phyloP scores from a whole-genome alignment of 2,797 vertebrate genomes.

The Poecilia velifera region DNA sequence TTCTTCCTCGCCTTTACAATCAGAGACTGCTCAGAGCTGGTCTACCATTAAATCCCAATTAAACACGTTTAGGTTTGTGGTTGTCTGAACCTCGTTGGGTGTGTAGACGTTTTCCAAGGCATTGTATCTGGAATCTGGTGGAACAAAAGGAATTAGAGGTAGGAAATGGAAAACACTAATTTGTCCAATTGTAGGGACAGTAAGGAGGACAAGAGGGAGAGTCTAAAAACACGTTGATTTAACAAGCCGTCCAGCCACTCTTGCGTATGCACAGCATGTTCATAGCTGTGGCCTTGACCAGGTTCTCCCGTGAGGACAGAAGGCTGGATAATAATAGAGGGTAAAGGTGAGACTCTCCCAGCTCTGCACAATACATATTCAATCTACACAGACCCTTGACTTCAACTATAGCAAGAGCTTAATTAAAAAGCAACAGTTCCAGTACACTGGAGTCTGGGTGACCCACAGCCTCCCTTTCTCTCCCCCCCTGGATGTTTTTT shows the following conservation, averaged over 20 bases:
- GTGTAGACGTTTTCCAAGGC: not conserved
- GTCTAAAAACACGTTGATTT: constrained; percentile 44
- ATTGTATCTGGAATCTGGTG: not conserved
- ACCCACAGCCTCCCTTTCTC: constrained; percentile 54
- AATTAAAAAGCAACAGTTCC: constrained; percentile 74
- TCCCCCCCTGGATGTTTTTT: constrained; percentile 28
- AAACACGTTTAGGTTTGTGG: not conserved
- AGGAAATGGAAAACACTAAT: constrained; percentile 21
- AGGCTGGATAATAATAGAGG: constrained; percentile 58
- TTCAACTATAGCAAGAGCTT: constrained; percentile 55
- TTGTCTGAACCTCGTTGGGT: not conserved
- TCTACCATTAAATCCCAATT: not conserved
- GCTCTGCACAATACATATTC: constrained; percentile 70
- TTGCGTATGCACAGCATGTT: constrained; percentile 50
- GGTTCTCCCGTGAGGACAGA: constrained; percentile 36
- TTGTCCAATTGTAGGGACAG: constrained; percentile 30
- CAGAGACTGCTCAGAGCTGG: no score
- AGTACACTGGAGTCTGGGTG: constrained; percentile 47
- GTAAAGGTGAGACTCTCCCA: constrained; percentile 64
- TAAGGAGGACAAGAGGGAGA: constrained; percentile 23
- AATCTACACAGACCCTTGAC: constrained; percentile 45
- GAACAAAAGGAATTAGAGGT: constrained; percentile 11
- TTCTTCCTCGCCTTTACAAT: not conserved
- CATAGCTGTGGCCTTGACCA: constrained; percentile 40
- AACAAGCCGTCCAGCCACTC: constrained; percentile 25